Conservation (phyloP, 2,888 invertebrate genomes). For the Iselma pallidipennis region DNA sequence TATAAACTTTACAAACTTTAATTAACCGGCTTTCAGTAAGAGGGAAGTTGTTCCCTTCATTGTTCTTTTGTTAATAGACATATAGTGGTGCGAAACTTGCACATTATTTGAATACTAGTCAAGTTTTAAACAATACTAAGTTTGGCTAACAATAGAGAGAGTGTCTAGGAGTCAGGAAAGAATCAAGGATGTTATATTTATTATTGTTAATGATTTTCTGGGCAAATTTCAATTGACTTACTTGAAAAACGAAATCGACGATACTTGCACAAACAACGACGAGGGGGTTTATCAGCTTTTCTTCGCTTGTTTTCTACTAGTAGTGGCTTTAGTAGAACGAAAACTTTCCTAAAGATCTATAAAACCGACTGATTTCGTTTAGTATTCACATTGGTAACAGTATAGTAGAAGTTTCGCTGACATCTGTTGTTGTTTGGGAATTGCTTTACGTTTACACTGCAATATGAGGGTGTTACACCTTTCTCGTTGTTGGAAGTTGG, state of each 20-base stretch:
- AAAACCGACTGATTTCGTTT: conserved; percentile 39
- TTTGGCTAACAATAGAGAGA: conserved; percentile 12
- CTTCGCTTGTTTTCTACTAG: not conserved
- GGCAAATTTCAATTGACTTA: not conserved
- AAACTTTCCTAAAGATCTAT: conserved; percentile 40
- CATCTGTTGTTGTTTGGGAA: conserved; percentile 36
- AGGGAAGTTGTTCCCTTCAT: not conserved
- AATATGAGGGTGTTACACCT: conserved; percentile 18
- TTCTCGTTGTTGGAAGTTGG: conserved; percentile 31
- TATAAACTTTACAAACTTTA: conserved; percentile 4
- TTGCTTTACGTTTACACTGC: conserved; percentile 19
- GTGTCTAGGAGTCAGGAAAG: not conserved
- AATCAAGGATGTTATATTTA: no score
- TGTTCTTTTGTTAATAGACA: conserved; percentile 23
- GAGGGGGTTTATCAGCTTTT: no score
- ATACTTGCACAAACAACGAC: not conserved
- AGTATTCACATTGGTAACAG: conserved; percentile 40
- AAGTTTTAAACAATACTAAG: conserved; percentile 19
- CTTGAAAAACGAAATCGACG: not conserved
- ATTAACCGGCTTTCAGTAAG: conserved; percentile 19
- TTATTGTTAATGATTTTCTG: not conserved
- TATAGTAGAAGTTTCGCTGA: conserved; percentile 33
- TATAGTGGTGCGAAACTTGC: conserved; percentile 13
- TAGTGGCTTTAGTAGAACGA: conserved; percentile 17
- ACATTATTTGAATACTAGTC: conserved; percentile 26